phyloP scores from a whole-genome alignment of 2,888 invertebrate genomes.

The Acleris emargana region DNA sequence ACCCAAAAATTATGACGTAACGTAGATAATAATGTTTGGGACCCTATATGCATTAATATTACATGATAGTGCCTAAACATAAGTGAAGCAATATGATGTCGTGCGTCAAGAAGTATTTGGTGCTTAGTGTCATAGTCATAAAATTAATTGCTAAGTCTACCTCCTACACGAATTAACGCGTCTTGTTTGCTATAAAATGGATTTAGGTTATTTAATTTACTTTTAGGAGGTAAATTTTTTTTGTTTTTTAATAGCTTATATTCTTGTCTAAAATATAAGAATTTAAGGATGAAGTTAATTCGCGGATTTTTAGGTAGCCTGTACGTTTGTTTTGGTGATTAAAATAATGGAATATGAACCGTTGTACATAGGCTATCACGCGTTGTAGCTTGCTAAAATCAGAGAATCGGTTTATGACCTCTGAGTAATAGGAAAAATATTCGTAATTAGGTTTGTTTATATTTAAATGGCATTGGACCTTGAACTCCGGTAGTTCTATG shows the following conservation, averaged over 20 bases:
- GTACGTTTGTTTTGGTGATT: too few species aligned
- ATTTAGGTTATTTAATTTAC: too few species aligned
- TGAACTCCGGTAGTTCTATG: constrained; percentile 9
- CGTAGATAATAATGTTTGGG: not conserved
- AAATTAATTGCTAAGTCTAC: constrained; percentile 38
- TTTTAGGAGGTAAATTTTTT: too few species aligned
- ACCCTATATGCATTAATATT: too few species aligned
- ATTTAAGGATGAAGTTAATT: too few species aligned
- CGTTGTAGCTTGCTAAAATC: constrained; percentile 18
- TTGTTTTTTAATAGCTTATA: too few species aligned
- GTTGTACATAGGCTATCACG: constrained; percentile 14
- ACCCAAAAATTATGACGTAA: too few species aligned
- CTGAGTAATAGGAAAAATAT: not conserved
- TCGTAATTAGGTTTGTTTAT: not conserved
- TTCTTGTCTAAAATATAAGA: too few species aligned
- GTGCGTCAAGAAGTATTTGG: too few species aligned
- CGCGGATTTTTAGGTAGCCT: too few species aligned
- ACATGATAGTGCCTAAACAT: too few species aligned
- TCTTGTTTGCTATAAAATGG: not conserved
- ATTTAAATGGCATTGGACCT: not conserved
- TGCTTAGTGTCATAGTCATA: constrained; percentile 37
- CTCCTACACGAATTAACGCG: constrained; percentile 37
- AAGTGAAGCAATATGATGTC: too few species aligned
- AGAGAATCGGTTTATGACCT: constrained; percentile 16
- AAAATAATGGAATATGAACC: not conserved